Percentiles rank a stretch among this genome's conserved stretches.
These are phyloP conservation scores for Phrixothrix hirtus DNA, from an alignment of 2,888 invertebrate species.

Conservation along the genomic window DNA sequence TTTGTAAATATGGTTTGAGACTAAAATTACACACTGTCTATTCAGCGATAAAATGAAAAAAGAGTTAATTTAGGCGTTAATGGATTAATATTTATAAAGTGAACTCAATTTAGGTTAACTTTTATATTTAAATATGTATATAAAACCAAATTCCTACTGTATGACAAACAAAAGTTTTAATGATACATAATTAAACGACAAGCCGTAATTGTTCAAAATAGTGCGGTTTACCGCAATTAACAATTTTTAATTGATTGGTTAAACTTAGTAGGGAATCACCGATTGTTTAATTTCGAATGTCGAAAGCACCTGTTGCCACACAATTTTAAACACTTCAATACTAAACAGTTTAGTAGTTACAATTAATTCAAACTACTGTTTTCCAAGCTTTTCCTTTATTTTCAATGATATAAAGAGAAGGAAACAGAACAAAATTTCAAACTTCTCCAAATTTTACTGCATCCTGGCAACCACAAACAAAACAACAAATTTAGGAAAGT, in stretches of 20 bases:
- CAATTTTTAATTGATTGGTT: background rate
- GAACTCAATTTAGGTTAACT: too few relatives aligned
- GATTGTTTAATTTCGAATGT: constrained; percentile 6
- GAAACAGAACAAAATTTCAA: constrained; percentile 10
- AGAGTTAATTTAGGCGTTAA: too few relatives aligned
- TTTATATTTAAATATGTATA: too few relatives aligned
- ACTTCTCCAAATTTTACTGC: constrained; percentile 7
- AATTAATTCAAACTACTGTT: constrained; percentile 8
- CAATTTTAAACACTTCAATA: constrained; percentile 23
- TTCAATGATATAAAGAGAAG: constrained; percentile 3
- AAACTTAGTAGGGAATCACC: background rate
- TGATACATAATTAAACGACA: too few relatives aligned
- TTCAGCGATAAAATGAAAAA: too few relatives aligned
- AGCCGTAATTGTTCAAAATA: too few relatives aligned
- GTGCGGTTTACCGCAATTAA: too few relatives aligned
- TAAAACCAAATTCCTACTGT: too few relatives aligned
- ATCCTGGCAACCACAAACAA: constrained; percentile 3
- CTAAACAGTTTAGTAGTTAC: constrained; percentile 17
- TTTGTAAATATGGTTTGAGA: too few relatives aligned
- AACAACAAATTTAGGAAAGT: constrained; percentile 1
- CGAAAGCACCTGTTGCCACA: constrained; percentile 27
- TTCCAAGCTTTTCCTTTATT: constrained; percentile 3
- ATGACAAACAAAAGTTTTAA: too few relatives aligned
- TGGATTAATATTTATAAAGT: too few relatives aligned
- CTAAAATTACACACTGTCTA: too few relatives aligned